Evolutionary conservation across 2,888 invertebrate genomes (phyloP), one percentile per base, ranked within the genome.

Genomic region (Drosophila mercatorum): DNA sequence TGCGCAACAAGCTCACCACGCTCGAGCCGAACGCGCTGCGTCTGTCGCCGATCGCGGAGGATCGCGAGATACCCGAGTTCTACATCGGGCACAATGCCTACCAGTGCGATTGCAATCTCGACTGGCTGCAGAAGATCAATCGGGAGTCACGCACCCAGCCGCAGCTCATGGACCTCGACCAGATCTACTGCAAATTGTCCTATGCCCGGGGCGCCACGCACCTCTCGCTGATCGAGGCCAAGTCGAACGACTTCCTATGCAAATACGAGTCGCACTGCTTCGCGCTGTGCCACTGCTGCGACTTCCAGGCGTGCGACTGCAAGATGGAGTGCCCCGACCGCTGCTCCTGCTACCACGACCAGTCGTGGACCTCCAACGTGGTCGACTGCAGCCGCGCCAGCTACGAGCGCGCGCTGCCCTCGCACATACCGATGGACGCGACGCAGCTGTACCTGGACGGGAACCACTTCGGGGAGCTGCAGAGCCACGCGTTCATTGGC

Each of bases 271-370:
- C 97, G 55, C 97, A 98, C 92, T 98, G 98, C 94, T 98, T 98
- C 93, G 97, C 98, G 6, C 94, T 97, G 81, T 98, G 98, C 92
- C 97, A 97, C 92, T 98, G 98, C 94, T 98, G 98, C 94, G 98
- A 98, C 93, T 98, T 97, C 93, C 98, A 97, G 93, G 97, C 97
- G 61, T 98, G 98, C 94, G 98, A 98, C 94, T 98, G 98, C 94
- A 97, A 98, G 94, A 98, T 98, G 97, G 97, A 97, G 88, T 98
- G 98, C 92, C 98, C 98, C 58, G 95, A 95, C 70, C 97, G 97
- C 91, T 98, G 98, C 94, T 96, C 96, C 78, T 98, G 98, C 92
- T 98, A 97, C 94, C 97, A 98, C 93, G 98, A 98, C 94, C 96
- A 97, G 91, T 95, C 96, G 74, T 98, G 98, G 97, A 96, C 96